phyloP scores from a whole-genome alignment of 2,888 invertebrate genomes.

The Parochlus steinenii region DNA sequence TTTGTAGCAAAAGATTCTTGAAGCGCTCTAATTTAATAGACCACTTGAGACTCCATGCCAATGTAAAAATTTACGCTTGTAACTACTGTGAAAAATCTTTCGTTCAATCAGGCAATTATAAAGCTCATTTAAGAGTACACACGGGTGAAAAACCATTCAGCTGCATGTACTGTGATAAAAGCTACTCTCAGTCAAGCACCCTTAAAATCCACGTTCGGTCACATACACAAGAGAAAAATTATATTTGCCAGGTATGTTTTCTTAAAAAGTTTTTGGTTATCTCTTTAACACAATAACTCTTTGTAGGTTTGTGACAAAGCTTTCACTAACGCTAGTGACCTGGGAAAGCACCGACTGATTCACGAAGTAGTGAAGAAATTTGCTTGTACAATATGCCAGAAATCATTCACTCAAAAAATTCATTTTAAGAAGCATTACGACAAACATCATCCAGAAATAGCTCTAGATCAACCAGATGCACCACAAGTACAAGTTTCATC shows the following conservation, averaged over 20 bases:
- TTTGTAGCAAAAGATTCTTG: constrained; percentile 17
- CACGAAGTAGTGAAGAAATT: constrained; percentile 3
- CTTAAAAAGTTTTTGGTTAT: no score
- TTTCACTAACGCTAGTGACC: constrained; percentile 18
- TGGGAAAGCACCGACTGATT: constrained; percentile 17
- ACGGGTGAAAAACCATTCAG: constrained; percentile 18
- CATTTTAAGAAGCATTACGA: constrained; percentile 1
- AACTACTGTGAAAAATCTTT: constrained; percentile 18
- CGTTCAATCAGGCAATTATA: constrained; percentile 18
- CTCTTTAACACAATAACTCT: no score
- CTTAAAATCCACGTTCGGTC: constrained; percentile 5
- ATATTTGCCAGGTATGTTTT: no score
- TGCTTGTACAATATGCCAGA: neutral
- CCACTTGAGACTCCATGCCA: constrained; percentile 18
- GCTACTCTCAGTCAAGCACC: constrained; percentile 17
- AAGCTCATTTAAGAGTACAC: constrained; percentile 17
- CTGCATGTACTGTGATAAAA: constrained; percentile 17
- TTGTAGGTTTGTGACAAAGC: constrained; percentile 16
- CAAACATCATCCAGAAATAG: constrained; percentile 4
- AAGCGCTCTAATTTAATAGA: constrained; percentile 18
- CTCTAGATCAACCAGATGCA: neutral
- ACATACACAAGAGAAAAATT: constrained; percentile 18
- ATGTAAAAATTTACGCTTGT: constrained; percentile 18
- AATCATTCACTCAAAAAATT: constrained; percentile 3
- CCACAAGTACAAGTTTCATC: no score